These are phyloP conservation scores for Cathartes aura DNA, from an alignment of 2,113 vertebrate species.

Conservation along the genomic window DNA sequence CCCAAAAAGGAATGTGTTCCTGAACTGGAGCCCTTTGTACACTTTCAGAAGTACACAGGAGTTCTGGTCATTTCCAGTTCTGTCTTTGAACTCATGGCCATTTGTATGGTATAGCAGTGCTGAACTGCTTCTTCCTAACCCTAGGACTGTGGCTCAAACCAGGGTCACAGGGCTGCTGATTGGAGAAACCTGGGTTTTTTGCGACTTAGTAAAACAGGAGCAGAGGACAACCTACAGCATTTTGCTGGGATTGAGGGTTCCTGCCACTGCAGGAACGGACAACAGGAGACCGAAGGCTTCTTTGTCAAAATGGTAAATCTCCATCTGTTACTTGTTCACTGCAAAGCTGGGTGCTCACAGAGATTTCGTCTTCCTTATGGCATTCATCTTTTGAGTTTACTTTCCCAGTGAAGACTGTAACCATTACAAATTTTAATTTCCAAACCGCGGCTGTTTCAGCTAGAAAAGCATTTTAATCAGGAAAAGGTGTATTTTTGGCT, in stretches of 20 bases:
- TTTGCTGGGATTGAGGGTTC: not conserved
- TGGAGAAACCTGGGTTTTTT: not conserved
- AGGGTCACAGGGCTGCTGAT: not conserved
- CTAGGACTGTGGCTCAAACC: not conserved
- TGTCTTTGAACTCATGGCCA: not conserved
- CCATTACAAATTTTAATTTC: slow-evolving; percentile 2
- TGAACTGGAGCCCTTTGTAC: not conserved
- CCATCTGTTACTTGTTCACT: not conserved
- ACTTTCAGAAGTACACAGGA: not conserved
- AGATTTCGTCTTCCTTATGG: not conserved
- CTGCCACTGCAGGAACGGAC: not conserved
- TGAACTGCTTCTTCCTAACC: not conserved
- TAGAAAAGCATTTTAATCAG: not conserved
- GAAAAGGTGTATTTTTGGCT: not conserved
- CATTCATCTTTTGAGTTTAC: not conserved
- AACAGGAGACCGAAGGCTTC: not conserved
- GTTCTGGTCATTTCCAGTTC: not conserved
- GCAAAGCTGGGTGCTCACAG: not conserved
- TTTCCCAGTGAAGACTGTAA: not conserved
- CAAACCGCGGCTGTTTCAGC: not conserved
- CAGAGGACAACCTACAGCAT: not conserved
- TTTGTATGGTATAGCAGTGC: rapidly evolving
- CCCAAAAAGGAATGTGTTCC: not conserved
- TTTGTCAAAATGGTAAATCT: not conserved
- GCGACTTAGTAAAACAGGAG: not conserved